phyloP scores from a whole-genome alignment of 2,113 vertebrate genomes.

The Nibea coibor region DNA sequence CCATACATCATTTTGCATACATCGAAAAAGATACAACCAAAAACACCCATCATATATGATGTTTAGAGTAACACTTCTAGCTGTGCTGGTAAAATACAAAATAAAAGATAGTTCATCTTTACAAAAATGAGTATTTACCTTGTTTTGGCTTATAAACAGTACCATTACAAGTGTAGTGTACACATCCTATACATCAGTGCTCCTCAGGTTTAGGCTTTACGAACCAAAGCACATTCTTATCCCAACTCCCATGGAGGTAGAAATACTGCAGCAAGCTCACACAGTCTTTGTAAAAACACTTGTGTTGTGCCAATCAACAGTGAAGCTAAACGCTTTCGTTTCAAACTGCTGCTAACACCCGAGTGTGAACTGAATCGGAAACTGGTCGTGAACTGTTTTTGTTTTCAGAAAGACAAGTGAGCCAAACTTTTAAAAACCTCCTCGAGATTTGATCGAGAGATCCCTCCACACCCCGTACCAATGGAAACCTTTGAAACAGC shows the following conservation, averaged over 20 bases:
- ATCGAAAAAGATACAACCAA: constrained; percentile 37
- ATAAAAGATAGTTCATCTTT: constrained; percentile 53
- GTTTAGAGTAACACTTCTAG: constrained; percentile 62
- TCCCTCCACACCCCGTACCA: constrained; percentile 11
- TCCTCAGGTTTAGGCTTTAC: constrained; percentile 71
- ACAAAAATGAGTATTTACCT: constrained; percentile 66
- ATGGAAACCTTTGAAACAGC: constrained; percentile 27
- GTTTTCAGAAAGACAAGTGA: constrained; percentile 32
- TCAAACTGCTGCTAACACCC: constrained; percentile 42
- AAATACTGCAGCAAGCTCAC: constrained; percentile 78
- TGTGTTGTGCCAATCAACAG: constrained; percentile 30
- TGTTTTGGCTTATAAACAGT: constrained; percentile 77
- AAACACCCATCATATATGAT: constrained; percentile 44
- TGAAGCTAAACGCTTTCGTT: constrained; percentile 26
- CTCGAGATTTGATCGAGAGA: constrained; percentile 27
- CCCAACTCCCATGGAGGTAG: constrained; percentile 81
- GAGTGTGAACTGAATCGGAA: constrained; percentile 36
- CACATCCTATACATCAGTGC: constrained; percentile 78
- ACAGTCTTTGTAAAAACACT: constrained; percentile 50
- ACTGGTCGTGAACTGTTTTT: background rate
- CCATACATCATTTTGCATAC: constrained; percentile 56
- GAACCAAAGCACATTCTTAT: constrained; percentile 76
- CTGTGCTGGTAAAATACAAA: constrained; percentile 67
- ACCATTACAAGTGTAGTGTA: constrained; percentile 79
- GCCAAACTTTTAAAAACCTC: constrained; percentile 26